A percentile compares a stretch with the other conserved stretches of the same genome.
phyloP scores from a whole-genome alignment of 2,113 vertebrate species.

The Ciconia stormi region DNA sequence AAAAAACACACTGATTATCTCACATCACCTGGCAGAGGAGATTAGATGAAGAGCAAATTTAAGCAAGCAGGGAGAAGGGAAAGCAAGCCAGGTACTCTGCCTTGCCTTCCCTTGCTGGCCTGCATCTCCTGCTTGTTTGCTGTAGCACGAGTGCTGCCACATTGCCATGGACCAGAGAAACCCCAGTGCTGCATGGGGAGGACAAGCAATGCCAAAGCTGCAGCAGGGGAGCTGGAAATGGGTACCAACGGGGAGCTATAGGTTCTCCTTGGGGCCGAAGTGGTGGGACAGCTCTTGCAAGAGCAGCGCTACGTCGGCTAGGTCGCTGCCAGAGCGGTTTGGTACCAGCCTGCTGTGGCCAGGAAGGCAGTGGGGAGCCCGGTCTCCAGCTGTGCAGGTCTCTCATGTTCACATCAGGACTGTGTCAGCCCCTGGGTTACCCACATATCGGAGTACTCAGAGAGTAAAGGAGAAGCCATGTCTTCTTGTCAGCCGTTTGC shows the following conservation, averaged over 20 bases:
- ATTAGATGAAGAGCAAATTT: not conserved
- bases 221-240: not conserved
- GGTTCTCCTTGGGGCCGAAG: not conserved
- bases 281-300: not conserved
- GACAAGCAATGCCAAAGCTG: not conserved
- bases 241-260: accelerated
- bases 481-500: not conserved
- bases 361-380: not conserved
- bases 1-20: not conserved
- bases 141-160: not conserved
- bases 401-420: not conserved
- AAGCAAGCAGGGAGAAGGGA: not conserved
- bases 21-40: not conserved
- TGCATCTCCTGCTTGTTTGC: not conserved
- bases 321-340: not conserved
- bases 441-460: not conserved
- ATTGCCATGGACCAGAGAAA: not conserved
- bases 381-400: not conserved
- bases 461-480: not conserved
- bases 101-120: not conserved
- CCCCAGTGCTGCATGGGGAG: accelerated
- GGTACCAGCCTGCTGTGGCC: not conserved
- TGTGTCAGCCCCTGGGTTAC: not conserved
- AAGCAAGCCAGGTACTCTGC: not conserved
- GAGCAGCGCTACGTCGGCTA: accelerated